A percentile compares a stretch with the other conserved stretches of the same genome.
Evolutionary conservation across 2,113 vertebrate genomes (phyloP).

Genomic region (Trogon melanurus): DNA sequence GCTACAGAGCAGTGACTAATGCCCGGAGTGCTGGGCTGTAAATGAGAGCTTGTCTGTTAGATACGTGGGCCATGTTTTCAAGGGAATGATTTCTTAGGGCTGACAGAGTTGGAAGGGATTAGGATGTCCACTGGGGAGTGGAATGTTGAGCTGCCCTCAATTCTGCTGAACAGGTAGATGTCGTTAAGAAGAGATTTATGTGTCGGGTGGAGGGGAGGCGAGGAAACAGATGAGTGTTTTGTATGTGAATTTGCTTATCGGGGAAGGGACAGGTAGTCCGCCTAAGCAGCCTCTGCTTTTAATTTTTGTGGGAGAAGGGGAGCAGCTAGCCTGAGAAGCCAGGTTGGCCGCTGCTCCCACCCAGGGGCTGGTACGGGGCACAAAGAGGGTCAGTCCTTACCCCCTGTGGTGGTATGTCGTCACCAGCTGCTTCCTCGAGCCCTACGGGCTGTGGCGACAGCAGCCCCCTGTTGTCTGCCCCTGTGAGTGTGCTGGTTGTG

Average conservation of each 20-base stretch:
- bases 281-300: background rate
- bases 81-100: background rate
- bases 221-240: background rate
- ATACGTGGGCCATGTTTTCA: background rate
- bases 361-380: background rate
- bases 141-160: background rate
- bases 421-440: background rate
- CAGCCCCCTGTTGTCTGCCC: background rate
- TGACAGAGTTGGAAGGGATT: background rate
- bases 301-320: background rate
- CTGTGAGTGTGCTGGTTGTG: background rate
- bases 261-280: background rate
- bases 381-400: background rate
- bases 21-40: background rate
- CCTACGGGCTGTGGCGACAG: fast-evolving
- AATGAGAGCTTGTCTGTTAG: background rate
- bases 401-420: background rate
- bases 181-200: background rate
- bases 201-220: background rate
- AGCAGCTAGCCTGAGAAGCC: background rate
- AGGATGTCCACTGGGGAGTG: background rate
- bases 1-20: background rate
- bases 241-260: background rate
- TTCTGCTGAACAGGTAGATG: background rate
- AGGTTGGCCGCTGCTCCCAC: background rate